phyloP scores from a whole-genome alignment of 2,797 vertebrate genomes.

The Brotula barbata region DNA sequence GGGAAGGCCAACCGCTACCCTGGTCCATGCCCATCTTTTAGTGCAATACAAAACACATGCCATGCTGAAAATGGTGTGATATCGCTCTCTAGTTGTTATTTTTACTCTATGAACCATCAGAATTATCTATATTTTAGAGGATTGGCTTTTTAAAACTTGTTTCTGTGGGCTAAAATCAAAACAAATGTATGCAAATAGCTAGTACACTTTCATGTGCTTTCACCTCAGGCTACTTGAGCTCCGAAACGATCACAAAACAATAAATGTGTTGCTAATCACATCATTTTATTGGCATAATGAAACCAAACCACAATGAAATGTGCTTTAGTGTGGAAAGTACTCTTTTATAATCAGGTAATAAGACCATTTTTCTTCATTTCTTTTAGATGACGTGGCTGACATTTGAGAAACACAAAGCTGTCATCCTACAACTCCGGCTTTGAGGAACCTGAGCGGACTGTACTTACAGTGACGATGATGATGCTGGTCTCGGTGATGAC shows the following conservation, averaged over 20 bases:
- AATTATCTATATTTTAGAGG: neutral
- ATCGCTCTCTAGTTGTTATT: neutral
- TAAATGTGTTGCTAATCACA: conserved; percentile 25
- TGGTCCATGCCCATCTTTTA: neutral
- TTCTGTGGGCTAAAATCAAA: neutral
- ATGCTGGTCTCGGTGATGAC: conserved; percentile 84
- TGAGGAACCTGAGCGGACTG: neutral
- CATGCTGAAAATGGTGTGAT: neutral
- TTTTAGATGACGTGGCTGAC: conserved; percentile 3
- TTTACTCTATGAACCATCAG: neutral
- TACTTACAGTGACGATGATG: conserved; percentile 80
- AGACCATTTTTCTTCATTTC: conserved; percentile 46
- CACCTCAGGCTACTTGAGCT: conserved; percentile 14
- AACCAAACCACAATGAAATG: conserved; percentile 16
- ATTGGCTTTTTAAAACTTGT: neutral
- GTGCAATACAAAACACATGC: neutral
- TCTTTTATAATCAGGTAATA: conserved; percentile 26
- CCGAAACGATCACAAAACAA: conserved; percentile 35
- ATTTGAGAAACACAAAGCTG: neutral
- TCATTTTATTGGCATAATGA: conserved; percentile 8
- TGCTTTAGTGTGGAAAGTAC: conserved; percentile 30
- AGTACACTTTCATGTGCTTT: conserved; percentile 8
- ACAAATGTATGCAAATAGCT: conserved; percentile 13
- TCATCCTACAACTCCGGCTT: neutral
- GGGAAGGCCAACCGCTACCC: neutral